These are phyloP conservation scores for Barnardius zonarius DNA, from an alignment of 2,113 vertebrate species.

Conservation along the genomic window DNA sequence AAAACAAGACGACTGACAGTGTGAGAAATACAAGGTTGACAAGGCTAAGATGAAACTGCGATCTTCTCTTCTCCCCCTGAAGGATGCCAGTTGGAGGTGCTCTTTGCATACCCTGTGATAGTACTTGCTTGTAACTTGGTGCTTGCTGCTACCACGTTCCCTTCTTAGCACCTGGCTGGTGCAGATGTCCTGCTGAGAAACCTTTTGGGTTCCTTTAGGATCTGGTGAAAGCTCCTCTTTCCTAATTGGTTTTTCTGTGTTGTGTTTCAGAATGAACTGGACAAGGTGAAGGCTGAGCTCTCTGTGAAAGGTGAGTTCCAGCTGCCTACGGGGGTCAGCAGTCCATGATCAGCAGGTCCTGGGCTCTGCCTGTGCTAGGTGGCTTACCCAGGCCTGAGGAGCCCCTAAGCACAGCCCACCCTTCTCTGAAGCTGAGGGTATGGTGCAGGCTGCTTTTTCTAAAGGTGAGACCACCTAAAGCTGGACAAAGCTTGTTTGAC, in stretches of 20 bases:
- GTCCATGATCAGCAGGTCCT: accelerated
- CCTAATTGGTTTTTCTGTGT: constrained; percentile 11
- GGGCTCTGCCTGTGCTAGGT: not conserved
- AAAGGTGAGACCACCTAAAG: accelerated
- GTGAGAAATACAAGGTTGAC: constrained; percentile 59
- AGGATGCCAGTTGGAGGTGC: constrained; percentile 22
- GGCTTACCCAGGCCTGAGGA: not conserved
- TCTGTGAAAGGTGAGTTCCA: constrained; percentile 84
- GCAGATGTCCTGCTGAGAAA: not conserved
- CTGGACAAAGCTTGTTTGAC: not conserved
- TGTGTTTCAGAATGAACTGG: constrained; percentile 88
- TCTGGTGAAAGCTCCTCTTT: not conserved
- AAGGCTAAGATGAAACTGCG: constrained; percentile 19
- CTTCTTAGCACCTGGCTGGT: not conserved
- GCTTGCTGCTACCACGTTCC: accelerated
- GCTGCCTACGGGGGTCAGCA: accelerated
- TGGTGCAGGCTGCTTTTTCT: not conserved
- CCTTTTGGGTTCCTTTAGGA: not conserved
- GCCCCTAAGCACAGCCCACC: not conserved
- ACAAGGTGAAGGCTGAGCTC: constrained; percentile 80
- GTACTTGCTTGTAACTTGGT: not conserved
- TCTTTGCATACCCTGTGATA: not conserved
- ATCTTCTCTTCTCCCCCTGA: not conserved
- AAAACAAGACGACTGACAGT: constrained; percentile 59
- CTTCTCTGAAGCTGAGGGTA: accelerated